phyloP scores from a whole-genome alignment of 2,888 invertebrate species.

The Tinea pellionella region DNA sequence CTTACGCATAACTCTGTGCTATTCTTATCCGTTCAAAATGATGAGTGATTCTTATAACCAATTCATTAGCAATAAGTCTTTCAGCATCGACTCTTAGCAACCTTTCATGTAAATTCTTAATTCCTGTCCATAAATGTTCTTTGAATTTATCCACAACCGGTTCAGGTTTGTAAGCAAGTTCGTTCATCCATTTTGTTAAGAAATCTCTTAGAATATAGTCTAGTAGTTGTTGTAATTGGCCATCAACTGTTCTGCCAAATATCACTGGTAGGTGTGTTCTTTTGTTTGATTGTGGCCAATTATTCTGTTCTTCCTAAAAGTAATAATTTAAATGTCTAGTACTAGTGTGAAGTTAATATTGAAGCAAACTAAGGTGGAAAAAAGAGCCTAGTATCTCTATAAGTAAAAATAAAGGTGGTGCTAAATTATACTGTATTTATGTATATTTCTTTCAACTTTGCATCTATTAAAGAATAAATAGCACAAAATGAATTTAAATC shows the following conservation, averaged over 20 bases:
- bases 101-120: slow-evolving; percentile 78
- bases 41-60: slow-evolving; percentile 82
- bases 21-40: slow-evolving; percentile 89
- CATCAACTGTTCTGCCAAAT: slow-evolving; percentile 86
- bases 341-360: not conserved
- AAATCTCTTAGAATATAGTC: slow-evolving; percentile 85
- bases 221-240: slow-evolving; percentile 83
- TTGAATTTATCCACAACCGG: slow-evolving; percentile 74
- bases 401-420: too few relatives aligned
- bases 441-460: too few relatives aligned
- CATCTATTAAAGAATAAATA: too few relatives aligned
- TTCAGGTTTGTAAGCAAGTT: slow-evolving; percentile 76
- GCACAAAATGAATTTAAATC: too few relatives aligned
- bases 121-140: slow-evolving; percentile 85
- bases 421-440: not conserved
- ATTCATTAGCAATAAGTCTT: slow-evolving; percentile 83
- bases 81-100: slow-evolving; percentile 82
- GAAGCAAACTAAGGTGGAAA: not conserved
- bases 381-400: too few relatives aligned
- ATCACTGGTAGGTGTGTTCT: slow-evolving; percentile 78
- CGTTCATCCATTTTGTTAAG: slow-evolving; percentile 79
- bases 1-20: slow-evolving; percentile 80
- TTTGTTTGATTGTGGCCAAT: slow-evolving; percentile 44
- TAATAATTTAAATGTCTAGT: not conserved
- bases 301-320: slow-evolving; percentile 50